phyloP scores from a whole-genome alignment of 2,797 vertebrate genomes.

The Anniella stebbinsi region DNA sequence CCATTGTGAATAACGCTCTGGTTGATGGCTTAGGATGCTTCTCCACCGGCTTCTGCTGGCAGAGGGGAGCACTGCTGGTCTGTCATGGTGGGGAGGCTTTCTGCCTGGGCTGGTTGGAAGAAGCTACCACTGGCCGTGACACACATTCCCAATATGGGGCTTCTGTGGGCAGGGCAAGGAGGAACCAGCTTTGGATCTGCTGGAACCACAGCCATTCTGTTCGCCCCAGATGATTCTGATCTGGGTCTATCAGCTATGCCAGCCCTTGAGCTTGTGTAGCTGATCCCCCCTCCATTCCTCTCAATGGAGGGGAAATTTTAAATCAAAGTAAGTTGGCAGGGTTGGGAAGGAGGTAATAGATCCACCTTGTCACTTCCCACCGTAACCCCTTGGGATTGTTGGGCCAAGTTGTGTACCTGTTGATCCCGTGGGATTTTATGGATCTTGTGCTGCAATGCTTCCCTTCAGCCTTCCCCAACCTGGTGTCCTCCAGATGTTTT shows the following conservation, averaged over 20 bases:
- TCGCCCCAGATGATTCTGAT: background rate
- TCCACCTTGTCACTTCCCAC: background rate
- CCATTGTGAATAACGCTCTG: background rate
- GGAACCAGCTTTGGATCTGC: background rate
- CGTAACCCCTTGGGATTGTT: background rate
- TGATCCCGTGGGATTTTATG: background rate
- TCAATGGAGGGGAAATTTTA: background rate
- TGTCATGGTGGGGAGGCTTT: too few species aligned
- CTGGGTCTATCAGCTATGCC: background rate
- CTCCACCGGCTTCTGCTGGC: too few species aligned
- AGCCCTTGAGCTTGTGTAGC: background rate
- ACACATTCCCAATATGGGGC: too few species aligned
- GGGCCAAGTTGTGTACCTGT: background rate
- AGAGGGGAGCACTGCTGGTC: too few species aligned
- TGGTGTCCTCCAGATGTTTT: too few species aligned
- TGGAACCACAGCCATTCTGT: background rate
- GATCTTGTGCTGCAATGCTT: background rate
- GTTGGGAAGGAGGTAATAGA: background rate
- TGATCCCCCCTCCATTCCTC: background rate
- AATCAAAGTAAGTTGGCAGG: background rate
- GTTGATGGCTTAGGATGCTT: too few species aligned
- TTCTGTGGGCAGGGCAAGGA: too few species aligned
- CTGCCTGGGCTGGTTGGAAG: too few species aligned
- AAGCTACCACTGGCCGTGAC: too few species aligned
- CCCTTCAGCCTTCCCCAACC: too few species aligned